phyloP scores from a whole-genome alignment of 1,140 invertebrate genomes.

The Penaeus japonicus region DNA sequence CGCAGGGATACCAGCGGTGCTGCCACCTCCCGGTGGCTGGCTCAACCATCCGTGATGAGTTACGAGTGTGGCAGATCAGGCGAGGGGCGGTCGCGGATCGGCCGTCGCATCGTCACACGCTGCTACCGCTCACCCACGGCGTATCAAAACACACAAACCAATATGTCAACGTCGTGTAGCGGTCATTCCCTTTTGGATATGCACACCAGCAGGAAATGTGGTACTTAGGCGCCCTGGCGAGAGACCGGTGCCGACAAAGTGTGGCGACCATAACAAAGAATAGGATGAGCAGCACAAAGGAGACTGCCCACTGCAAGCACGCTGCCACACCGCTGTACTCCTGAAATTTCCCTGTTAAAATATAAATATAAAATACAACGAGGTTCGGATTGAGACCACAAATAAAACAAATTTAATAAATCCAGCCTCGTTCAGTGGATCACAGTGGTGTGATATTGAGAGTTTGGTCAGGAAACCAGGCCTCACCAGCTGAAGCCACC shows the following conservation, averaged over 20 bases:
- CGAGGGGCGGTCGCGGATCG: slow-evolving; percentile 2
- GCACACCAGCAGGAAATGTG: neutral
- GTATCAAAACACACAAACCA: neutral
- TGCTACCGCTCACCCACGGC: neutral
- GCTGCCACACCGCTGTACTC: neutral
- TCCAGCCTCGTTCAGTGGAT: no score
- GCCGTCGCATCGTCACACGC: slow-evolving; percentile 22
- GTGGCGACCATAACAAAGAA: slow-evolving; percentile 16
- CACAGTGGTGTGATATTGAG: no score
- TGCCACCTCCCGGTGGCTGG: slow-evolving; percentile 40
- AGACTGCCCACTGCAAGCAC: slow-evolving; percentile 24
- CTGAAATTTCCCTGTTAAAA: neutral
- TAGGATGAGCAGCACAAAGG: no score
- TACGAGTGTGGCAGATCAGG: slow-evolving; percentile 45
- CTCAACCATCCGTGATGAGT: slow-evolving; percentile 36
- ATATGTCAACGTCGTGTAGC: neutral
- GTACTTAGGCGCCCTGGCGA: neutral
- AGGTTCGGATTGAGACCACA: neutral
- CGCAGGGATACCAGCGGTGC: slow-evolving; percentile 44
- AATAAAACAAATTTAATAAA: neutral
- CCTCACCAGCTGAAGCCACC: no score
- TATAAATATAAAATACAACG: neutral
- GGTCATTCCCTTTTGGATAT: neutral
- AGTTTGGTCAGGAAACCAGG: no score
- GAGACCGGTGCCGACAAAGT: neutral